Evolutionary conservation across 2,113 vertebrate species (phyloP).

Genomic region (Carlito syrichta): DNA sequence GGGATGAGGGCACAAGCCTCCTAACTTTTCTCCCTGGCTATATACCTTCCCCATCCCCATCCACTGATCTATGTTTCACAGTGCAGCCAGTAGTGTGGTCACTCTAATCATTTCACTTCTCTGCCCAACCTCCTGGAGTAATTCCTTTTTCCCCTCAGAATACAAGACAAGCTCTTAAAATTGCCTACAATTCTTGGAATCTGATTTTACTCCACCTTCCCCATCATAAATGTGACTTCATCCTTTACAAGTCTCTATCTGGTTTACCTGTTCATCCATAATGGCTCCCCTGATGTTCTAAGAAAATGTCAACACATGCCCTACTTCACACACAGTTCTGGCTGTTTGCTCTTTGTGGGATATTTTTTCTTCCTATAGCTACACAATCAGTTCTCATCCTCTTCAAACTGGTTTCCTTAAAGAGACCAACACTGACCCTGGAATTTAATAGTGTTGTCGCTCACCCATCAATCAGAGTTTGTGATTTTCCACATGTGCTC

Average conservation of each 20-base stretch:
- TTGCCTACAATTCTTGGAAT: not conserved
- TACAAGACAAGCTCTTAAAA: not conserved
- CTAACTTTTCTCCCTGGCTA: not conserved
- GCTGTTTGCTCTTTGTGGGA: not conserved
- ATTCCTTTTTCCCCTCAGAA: not conserved
- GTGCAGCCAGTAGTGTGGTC: not conserved
- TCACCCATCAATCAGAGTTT: not conserved
- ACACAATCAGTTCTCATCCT: not conserved
- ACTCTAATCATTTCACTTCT: not conserved
- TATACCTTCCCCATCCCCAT: rapidly evolving
- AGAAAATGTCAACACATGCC: not conserved
- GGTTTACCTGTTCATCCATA: not conserved
- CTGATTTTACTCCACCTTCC: not conserved
- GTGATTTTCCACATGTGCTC: not conserved
- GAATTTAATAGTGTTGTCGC: not conserved
- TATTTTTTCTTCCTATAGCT: not conserved
- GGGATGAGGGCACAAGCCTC: not conserved
- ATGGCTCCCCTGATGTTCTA: not conserved
- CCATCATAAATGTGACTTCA: not conserved
- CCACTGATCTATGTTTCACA: not conserved
- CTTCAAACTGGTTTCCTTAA: not conserved
- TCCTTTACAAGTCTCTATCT: not conserved
- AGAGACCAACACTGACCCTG: not conserved
- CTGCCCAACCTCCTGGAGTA: not conserved
- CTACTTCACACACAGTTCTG: not conserved